A percentile compares a stretch with the other conserved stretches of the same genome.
Conservation (phyloP, 1,140 invertebrate genomes). For the Andrena cerasifolii region DNA sequence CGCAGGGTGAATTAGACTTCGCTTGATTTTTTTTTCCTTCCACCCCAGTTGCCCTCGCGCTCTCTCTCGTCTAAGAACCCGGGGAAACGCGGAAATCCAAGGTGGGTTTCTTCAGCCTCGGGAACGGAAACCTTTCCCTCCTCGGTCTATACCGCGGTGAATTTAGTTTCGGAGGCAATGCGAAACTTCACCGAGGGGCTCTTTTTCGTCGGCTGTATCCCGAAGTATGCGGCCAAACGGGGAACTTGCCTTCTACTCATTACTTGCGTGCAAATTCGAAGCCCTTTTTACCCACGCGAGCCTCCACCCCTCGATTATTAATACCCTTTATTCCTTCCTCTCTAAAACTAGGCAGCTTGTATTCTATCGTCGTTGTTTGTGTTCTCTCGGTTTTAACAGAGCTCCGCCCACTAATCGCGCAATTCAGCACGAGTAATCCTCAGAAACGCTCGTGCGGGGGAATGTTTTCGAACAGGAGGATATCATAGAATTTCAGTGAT, state of each 20-base stretch:
- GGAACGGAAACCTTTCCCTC: background rate
- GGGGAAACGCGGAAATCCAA: constrained; percentile 5
- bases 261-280: constrained; percentile 12
- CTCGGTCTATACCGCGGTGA: background rate
- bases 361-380: background rate
- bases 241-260: constrained; percentile 13
- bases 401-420: too few species aligned
- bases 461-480: background rate
- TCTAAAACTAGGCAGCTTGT: background rate
- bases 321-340: background rate
- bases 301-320: constrained; percentile 8
- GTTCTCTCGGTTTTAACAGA: background rate
- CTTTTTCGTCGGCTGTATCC: constrained; percentile 32
- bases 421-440: too few species aligned
- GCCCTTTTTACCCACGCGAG: background rate
- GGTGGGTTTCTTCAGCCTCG: constrained; percentile 28
- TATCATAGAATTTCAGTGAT: constrained; percentile 56
- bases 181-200: constrained; percentile 41
- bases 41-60: too few species aligned
- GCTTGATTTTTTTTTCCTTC: constrained; percentile 11
- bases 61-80: background rate
- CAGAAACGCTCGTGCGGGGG: too few species aligned
- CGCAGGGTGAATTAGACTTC: constrained; percentile 26
- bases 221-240: constrained; percentile 50
- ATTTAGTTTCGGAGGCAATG: constrained; percentile 51